Evolutionary conservation across 2,113 vertebrate genomes (phyloP), one percentile per base, ranked within the genome.

Genomic region (Hystrix brachyura): DNA sequence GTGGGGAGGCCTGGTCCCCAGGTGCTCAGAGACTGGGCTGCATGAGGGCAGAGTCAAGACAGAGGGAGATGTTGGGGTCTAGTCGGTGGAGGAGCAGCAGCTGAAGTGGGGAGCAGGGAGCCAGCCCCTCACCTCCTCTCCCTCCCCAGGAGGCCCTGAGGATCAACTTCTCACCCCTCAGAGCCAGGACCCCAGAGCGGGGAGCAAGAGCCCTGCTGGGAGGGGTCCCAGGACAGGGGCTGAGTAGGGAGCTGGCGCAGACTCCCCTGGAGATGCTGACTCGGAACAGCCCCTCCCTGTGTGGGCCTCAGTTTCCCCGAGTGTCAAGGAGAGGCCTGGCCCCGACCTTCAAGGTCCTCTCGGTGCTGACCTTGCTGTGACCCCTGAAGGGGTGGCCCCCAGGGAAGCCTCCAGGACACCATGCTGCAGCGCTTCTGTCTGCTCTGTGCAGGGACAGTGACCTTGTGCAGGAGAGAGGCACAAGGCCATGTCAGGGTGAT

Each of bases 1-100:
- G 6, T 0, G 0, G 34, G 19, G 7, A 12, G 14, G 17, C 0
- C 0, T 1, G 29, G 15, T 13, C 14, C 12, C 62, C 25, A 1
- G 7, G 43, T 32, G 0, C 9, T 51, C 34, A 34, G 64, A 57
- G 29, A 9, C 9, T 21, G 21, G 60, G 60, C 60, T 25, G 60
- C 60, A n/a, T 43, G 13, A 10, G n/a, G 1, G 32, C 9, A 19
- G 19, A 6, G 17, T 29, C 64, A 1, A 9, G 34, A 25, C 38
- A 78, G 27, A 34, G 74, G 64, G 23, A 25, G 60, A 27, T 62
- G 21, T 9, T 14, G 57, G 21, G 34, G 43, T 0, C 34, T 23
- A 57, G 53, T 8, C 0, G 6, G 5, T 43, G 32, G 14, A 81
- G 57, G 23, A 32, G 38, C 29, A 14, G 34, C 7, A 0, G 9